Percentiles rank a stretch among this genome's conserved stretches.
Evolutionary conservation across 2,797 vertebrate species (phyloP).

Genomic region (Scyliorhinus canicula): DNA sequence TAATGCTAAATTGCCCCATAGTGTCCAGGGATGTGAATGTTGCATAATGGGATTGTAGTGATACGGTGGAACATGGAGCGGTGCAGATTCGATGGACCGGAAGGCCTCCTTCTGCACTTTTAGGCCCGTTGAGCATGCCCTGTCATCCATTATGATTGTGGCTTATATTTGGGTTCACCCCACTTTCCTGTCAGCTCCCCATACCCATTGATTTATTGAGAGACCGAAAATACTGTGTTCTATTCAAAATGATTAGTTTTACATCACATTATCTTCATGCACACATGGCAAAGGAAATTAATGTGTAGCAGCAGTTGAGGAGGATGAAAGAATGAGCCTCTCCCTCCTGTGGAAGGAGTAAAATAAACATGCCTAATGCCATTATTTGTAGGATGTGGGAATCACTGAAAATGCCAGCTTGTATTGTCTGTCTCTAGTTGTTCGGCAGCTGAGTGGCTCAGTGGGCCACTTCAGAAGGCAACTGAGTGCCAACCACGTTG

Average conservation of each 20-base stretch:
- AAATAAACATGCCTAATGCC: not conserved
- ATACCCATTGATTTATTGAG: not conserved
- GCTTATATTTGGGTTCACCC: not conserved
- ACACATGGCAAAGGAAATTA: not conserved
- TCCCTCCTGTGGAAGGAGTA: not conserved
- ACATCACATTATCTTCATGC: not conserved
- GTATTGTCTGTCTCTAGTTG: not conserved
- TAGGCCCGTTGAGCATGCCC: not conserved
- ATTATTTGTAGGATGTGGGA: not conserved
- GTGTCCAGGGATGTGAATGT: no score
- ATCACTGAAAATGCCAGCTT: not conserved
- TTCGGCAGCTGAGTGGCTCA: not conserved
- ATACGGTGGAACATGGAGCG: no score
- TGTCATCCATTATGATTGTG: not conserved
- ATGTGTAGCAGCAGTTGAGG: not conserved
- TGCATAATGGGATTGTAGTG: no score
- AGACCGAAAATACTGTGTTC: not conserved
- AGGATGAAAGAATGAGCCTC: not conserved
- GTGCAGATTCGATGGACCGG: no score
- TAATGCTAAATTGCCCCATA: no score
- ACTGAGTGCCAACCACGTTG: not conserved
- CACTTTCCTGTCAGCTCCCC: not conserved
- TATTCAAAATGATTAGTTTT: not conserved
- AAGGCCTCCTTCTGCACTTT: no score
- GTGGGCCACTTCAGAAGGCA: not conserved